Evolutionary conservation across 1,140 invertebrate genomes (phyloP).

Genomic region (Samia ricini): DNA sequence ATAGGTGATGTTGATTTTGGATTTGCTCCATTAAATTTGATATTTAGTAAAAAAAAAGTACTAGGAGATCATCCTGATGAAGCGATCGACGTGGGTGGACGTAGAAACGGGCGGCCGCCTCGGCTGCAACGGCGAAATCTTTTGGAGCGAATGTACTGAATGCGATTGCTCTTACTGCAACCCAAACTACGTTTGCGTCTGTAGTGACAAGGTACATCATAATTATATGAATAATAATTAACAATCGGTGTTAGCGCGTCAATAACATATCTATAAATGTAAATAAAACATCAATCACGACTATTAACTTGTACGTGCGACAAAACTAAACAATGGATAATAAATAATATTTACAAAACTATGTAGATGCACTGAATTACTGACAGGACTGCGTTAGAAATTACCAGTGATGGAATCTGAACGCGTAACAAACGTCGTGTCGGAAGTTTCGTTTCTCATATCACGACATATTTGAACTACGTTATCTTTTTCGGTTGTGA

Average conservation of each 20-base stretch:
- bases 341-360: slow-evolving; percentile 7
- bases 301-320: slow-evolving; percentile 4
- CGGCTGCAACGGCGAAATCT: slow-evolving; percentile 77
- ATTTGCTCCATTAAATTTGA: slow-evolving; percentile 15
- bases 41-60: background rate
- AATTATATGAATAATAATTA: background rate
- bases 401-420: background rate
- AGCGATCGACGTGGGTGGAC: slow-evolving; percentile 76
- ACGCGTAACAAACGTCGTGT: background rate
- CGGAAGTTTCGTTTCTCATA: slow-evolving; percentile 24
- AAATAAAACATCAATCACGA: background rate
- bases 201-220: slow-evolving; percentile 74
- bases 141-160: slow-evolving; percentile 76
- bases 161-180: slow-evolving; percentile 77
- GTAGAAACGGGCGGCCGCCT: slow-evolving; percentile 74
- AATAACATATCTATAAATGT: slow-evolving; percentile 6
- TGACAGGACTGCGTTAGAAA: background rate
- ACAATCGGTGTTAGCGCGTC: background rate
- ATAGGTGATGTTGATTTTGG: slow-evolving; percentile 45
- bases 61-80: slow-evolving; percentile 59
- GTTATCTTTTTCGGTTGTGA: slow-evolving; percentile 30
- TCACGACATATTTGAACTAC: slow-evolving; percentile 21
- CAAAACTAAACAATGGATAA: slow-evolving; percentile 12
- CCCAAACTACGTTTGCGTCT: slow-evolving; percentile 77
- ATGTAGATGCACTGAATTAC: slow-evolving; percentile 6